Base-by-base conservation (phyloP, 2,888 invertebrate species). In the Ochropleura leucogaster region DNA sequence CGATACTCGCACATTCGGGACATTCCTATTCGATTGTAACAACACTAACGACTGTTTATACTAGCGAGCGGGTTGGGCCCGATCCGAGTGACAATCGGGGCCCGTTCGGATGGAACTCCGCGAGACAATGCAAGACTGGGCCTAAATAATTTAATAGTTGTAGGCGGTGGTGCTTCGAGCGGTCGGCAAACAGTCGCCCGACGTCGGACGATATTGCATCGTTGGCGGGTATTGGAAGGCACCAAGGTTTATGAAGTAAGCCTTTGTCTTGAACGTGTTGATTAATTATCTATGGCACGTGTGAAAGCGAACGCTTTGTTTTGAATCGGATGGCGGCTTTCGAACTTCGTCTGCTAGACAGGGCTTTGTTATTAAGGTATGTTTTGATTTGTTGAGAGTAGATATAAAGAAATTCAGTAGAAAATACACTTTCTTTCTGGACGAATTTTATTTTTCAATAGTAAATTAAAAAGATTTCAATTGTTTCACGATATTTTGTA, bases 71-170 rank as follows among this genome's bases (percentile, higher is more conserved):
- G 90, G 88, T 83, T 88, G 85, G 88, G 88, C 77, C 84, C 86
- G 86, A 83, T 83, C 87, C 87, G 89, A 86, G 73, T 85, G 87
- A 87, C 90, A 84, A 89, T 89, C 89, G 89, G 82, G 81, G 75
- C 85, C 85, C 82, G 87, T 78, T 30, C 88, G 90, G 89, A 77
- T 90, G 89, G 93, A 93, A 92, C 92, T 93, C 92, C 94, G 94
- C 95, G 95, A 94, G 93, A 96, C 96, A 95, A 96, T 95, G 92
- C 94, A 92, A 93, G 92, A 93, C 94, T 90, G 92, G 89, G 90
- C 92, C 94, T 94, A 95, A 95, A 96, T 96, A 95, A 96, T 95
- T 94, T 95, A 95, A 94, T 95, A 95, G 95, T 93, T 92, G 90
- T 91, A 90, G 91, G 89, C 90, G 89, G 86, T 87, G 85, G 75